These are phyloP conservation scores for Cynocephalus volans DNA, from an alignment of 2,113 vertebrate genomes.

Conservation along the genomic window DNA sequence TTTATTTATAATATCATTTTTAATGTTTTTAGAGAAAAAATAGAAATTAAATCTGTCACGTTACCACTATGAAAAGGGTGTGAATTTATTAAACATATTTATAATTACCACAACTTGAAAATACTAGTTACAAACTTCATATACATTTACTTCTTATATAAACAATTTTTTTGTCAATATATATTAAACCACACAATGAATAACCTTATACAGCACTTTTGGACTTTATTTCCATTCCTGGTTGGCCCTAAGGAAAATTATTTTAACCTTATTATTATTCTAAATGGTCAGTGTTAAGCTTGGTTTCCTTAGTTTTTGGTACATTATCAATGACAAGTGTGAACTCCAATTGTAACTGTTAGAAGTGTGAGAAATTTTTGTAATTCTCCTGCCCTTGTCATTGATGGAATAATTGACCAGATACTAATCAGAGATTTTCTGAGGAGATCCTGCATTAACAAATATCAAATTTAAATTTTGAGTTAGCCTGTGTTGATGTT, in stretches of 20 bases:
- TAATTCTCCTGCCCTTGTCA: slow-evolving; percentile 20
- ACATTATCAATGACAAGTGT: not conserved
- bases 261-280: slow-evolving; percentile 11
- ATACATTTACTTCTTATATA: slow-evolving; percentile 20
- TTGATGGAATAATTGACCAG: slow-evolving; percentile 16
- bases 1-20: slow-evolving; percentile 64
- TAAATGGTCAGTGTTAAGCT: not conserved
- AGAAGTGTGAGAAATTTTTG: not conserved
- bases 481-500: not conserved
- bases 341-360: not conserved
- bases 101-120: slow-evolving; percentile 66
- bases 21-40: slow-evolving; percentile 61
- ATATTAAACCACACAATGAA: slow-evolving; percentile 51
- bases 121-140: slow-evolving; percentile 61
- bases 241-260: not conserved
- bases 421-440: slow-evolving; percentile 26
- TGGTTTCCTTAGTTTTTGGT: slow-evolving; percentile 14
- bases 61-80: slow-evolving; percentile 17
- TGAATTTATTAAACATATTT: not conserved
- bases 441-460: slow-evolving; percentile 34
- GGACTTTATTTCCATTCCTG: not conserved
- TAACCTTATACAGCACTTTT: not conserved
- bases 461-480: not conserved
- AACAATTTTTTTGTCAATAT: slow-evolving; percentile 38
- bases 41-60: slow-evolving; percentile 4